Evolutionary conservation across 37 sponge, comb jelly and placozoan species (phyloP).

Genomic region (Cliona cf. orientalis): DNA sequence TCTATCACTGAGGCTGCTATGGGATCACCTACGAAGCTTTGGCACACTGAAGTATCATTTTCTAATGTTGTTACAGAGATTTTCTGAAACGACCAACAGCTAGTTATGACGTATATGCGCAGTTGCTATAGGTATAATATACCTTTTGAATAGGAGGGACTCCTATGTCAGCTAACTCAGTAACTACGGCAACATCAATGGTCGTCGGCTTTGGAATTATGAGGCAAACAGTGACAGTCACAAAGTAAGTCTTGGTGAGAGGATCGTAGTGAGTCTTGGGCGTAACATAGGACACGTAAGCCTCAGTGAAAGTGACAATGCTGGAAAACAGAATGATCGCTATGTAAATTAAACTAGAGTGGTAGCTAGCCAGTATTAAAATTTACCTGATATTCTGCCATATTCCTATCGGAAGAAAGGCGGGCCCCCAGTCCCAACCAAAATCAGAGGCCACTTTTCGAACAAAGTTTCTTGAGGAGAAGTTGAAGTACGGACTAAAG

Average conservation of each 20-base stretch:
- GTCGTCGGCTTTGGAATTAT: not conserved
- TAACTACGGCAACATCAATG: no score
- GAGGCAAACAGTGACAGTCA: constrained; percentile 40
- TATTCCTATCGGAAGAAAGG: constrained; percentile 90
- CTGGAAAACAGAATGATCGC: constrained; percentile 4
- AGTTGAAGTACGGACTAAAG: constrained; percentile 56
- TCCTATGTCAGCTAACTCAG: no score
- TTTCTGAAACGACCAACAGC: no score
- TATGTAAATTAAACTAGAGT: constrained; percentile 43
- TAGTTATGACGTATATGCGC: no score
- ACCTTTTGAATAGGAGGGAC: no score
- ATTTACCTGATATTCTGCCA: constrained; percentile 79
- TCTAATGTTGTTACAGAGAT: no score
- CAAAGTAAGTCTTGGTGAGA: constrained; percentile 14
- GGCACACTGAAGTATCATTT: no score
- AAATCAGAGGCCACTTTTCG: constrained; percentile 94
- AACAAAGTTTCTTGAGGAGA: constrained; percentile 77
- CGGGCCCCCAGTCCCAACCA: constrained; percentile 99
- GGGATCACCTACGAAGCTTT: no score
- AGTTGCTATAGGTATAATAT: no score
- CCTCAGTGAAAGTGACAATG: constrained; percentile 13
- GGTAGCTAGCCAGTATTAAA: no score
- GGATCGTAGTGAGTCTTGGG: constrained; percentile 52
- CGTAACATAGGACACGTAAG: constrained; percentile 39
- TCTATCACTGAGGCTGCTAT: constrained; percentile 10